A percentile compares a stretch with the other conserved stretches of the same genome.
Evolutionary conservation across 2,888 invertebrate species (phyloP).

Genomic region (Mycogona germanica): DNA sequence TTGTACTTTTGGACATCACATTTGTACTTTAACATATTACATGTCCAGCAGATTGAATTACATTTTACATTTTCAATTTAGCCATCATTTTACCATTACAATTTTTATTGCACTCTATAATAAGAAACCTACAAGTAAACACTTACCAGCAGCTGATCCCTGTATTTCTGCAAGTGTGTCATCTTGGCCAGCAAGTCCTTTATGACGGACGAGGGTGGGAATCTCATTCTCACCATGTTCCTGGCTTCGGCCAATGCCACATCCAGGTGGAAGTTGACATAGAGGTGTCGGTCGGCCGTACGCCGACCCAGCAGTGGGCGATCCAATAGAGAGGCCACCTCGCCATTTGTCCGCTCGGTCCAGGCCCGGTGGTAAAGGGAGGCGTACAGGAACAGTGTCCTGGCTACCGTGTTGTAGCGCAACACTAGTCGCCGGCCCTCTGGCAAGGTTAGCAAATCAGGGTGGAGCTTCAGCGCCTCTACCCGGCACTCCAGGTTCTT

Average conservation of each 20-base stretch:
- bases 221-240: constrained; percentile 64
- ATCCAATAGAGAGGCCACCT: constrained; percentile 7
- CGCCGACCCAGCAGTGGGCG: constrained; percentile 32
- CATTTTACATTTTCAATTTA: no score
- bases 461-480: constrained; percentile 55
- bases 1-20: no score
- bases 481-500: constrained; percentile 40
- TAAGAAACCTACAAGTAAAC: no score
- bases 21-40: no score
- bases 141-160: constrained; percentile 22
- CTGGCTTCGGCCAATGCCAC: constrained; percentile 76
- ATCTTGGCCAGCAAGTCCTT: constrained; percentile 30
- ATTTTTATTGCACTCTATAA: background rate
- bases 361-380: constrained; percentile 10
- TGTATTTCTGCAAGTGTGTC: constrained; percentile 17
- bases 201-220: constrained; percentile 49
- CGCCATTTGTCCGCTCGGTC: background rate
- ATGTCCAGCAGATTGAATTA: no score
- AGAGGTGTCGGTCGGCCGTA: constrained; percentile 27
- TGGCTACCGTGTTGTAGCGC: constrained; percentile 22
- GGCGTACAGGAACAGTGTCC: constrained; percentile 46
- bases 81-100: no score
- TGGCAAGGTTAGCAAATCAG: constrained; percentile 26
- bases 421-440: constrained; percentile 23
- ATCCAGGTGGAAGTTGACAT: constrained; percentile 51